phyloP scores from a whole-genome alignment of 2,797 vertebrate genomes.

The Spinibarbus caldwelli region DNA sequence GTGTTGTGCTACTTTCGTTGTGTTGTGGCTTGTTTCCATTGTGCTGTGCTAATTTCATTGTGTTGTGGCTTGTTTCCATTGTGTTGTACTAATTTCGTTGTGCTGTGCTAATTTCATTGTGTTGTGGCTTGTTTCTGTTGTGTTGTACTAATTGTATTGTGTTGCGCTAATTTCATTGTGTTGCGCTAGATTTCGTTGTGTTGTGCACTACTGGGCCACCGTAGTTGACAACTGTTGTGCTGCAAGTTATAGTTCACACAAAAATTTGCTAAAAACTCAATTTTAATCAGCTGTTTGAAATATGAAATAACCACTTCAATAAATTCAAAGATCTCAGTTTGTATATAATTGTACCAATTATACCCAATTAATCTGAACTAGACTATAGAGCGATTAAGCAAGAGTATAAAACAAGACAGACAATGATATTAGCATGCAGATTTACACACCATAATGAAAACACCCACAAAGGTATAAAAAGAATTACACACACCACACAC shows the following conservation, averaged over 20 bases:
- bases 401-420: neutral
- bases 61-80: too few species aligned
- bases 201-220: neutral
- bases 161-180: too few species aligned
- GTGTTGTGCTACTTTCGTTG: too few species aligned
- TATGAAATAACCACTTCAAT: slow-evolving; percentile 74
- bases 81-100: too few species aligned
- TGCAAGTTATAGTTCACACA: neutral
- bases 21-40: too few species aligned
- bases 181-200: too few species aligned
- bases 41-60: too few species aligned
- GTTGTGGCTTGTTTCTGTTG: too few species aligned
- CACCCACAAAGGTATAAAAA: neutral
- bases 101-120: too few species aligned
- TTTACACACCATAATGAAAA: too few species aligned
- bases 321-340: slow-evolving; percentile 72
- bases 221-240: neutral
- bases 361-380: slow-evolving; percentile 69
- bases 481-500: neutral
- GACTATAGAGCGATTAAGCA: neutral
- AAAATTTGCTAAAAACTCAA: neutral
- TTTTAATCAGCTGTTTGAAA: slow-evolving; percentile 29
- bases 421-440: neutral
- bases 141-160: too few species aligned
- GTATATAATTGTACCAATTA: slow-evolving; percentile 77